Conservation (phyloP, 2,888 invertebrate species). For the Drosophila flavopinicola region DNA sequence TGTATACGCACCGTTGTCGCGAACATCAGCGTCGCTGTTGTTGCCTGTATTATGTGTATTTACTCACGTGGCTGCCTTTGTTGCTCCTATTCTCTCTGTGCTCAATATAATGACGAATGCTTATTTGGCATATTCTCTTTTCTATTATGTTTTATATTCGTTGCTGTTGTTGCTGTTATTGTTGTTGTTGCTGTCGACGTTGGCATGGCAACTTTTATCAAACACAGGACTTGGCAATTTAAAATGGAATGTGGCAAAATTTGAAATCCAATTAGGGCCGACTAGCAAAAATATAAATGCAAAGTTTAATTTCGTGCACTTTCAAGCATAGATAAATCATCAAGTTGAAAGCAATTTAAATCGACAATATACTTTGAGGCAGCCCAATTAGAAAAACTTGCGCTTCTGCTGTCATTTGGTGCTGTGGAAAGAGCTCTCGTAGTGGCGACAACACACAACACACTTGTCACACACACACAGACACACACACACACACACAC, state of each 20-base stretch:
- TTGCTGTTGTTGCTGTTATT: slow-evolving; percentile 5
- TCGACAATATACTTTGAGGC: slow-evolving; percentile 1
- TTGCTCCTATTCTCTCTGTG: not conserved
- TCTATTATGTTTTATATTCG: slow-evolving; percentile 14
- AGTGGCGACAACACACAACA: slow-evolving; percentile 8
- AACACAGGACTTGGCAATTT: slow-evolving; percentile 31
- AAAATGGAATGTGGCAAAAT: slow-evolving; percentile 28
- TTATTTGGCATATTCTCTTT: slow-evolving; percentile 23
- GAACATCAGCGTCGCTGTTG: slow-evolving; percentile 24
- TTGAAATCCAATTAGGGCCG: slow-evolving; percentile 64
- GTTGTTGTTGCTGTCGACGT: slow-evolving; percentile 36
- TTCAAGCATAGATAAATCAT: not conserved
- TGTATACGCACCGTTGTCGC: slow-evolving; percentile 61
- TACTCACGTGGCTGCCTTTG: too few relatives aligned
- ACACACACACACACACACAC: slow-evolving; percentile 7
- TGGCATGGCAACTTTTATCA: slow-evolving; percentile 74
- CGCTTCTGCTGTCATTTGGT: slow-evolving; percentile 4
- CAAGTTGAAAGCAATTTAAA: not conserved
- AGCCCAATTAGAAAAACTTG: slow-evolving; percentile 1
- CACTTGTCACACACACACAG: slow-evolving; percentile 5
- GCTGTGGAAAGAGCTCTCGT: not conserved
- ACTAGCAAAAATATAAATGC: not conserved
- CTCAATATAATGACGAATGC: slow-evolving; percentile 46
- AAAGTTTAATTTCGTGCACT: not conserved
- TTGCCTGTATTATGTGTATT: not conserved